A percentile compares a stretch with the other conserved stretches of the same genome.
These are phyloP conservation scores for Bungarus multicinctus DNA, from an alignment of 2,113 vertebrate species.

Conservation along the genomic window DNA sequence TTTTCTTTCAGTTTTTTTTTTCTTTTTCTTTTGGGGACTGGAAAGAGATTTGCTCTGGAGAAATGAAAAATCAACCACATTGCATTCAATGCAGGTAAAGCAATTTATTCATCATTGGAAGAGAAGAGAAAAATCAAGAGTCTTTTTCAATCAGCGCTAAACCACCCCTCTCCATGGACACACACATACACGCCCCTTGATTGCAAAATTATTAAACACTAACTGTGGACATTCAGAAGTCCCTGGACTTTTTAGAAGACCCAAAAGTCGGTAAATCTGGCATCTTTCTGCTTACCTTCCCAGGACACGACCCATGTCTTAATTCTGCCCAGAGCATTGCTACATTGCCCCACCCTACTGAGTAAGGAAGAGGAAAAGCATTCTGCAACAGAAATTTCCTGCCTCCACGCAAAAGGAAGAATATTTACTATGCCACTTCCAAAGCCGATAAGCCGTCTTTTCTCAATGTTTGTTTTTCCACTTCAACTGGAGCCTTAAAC, in stretches of 20 bases:
- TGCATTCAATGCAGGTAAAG: not conserved
- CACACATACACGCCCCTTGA: not conserved
- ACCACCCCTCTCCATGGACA: not conserved
- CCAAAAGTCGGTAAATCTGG: not conserved
- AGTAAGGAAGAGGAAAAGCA: not conserved
- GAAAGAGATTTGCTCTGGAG: not conserved
- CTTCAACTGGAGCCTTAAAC: not conserved
- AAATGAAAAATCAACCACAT: not conserved
- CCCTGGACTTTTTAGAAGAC: not conserved
- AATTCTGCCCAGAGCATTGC: not conserved
- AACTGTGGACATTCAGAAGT: not conserved
- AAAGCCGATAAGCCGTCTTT: not conserved
- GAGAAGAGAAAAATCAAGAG: not conserved
- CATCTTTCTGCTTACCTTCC: rapidly evolving
- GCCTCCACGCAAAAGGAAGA: not conserved
- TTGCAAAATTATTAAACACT: not conserved
- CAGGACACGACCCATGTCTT: not conserved
- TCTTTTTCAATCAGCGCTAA: not conserved
- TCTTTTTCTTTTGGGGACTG: not conserved
- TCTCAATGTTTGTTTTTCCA: not conserved
- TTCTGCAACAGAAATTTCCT: not conserved
- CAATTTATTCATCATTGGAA: not conserved
- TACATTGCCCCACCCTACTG: not conserved
- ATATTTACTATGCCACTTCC: not conserved
- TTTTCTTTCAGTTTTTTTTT: not conserved